A percentile compares a stretch with the other conserved stretches of the same genome.
Evolutionary conservation across 1,140 invertebrate species (phyloP).

Genomic region (Zophobas morio): DNA sequence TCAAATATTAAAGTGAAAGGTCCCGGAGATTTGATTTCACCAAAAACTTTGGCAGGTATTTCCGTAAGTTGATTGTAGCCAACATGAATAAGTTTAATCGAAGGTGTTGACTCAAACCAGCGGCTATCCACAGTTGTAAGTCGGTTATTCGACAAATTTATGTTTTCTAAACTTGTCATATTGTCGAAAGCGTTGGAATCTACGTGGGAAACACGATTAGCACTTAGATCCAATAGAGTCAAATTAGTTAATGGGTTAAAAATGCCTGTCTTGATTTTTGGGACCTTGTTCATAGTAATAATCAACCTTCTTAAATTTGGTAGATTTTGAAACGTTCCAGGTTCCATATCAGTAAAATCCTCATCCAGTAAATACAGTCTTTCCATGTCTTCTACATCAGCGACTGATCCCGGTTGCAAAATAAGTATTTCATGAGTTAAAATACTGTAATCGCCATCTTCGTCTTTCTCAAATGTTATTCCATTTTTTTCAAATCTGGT

Average conservation of each 20-base stretch:
- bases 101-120: conserved; percentile 54
- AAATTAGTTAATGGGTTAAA: conserved; percentile 33
- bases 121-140: not conserved
- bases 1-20: too few species aligned
- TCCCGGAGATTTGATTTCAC: too few species aligned
- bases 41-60: not conserved
- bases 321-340: not conserved
- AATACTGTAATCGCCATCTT: not conserved
- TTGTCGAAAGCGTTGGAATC: conserved; percentile 49
- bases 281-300: conserved; percentile 24
- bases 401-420: conserved; percentile 1
- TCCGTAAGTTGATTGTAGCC: conserved; percentile 44
- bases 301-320: not conserved
- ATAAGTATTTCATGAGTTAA: not conserved
- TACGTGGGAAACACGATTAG: conserved; percentile 51
- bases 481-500: not conserved
- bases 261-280: not conserved
- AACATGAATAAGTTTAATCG: conserved; percentile 49
- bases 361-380: not conserved
- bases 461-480: not conserved
- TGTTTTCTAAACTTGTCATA: conserved; percentile 20
- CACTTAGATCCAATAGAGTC: conserved; percentile 34
- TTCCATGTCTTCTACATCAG: not conserved
- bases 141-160: too few species aligned
- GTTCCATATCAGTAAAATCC: not conserved